Conservation (phyloP, 1,140 invertebrate species). For the Pararge aegeria region DNA sequence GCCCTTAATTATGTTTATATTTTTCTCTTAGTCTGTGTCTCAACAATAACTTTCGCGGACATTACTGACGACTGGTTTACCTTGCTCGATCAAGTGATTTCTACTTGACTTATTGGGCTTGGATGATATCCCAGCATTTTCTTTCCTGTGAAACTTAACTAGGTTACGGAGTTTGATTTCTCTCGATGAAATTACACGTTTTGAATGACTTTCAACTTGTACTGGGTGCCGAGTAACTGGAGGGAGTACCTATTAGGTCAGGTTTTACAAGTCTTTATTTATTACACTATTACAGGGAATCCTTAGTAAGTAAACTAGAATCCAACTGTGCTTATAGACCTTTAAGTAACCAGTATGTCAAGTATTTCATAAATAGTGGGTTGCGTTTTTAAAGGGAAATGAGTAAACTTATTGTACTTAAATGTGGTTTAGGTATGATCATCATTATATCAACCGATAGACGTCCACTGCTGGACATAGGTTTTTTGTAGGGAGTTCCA, state of each 20-base stretch:
- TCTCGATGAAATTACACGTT: constrained; percentile 47
- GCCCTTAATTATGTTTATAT: not conserved
- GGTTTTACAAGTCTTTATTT: not conserved
- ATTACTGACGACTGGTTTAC: constrained; percentile 47
- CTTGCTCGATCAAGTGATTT: constrained; percentile 59
- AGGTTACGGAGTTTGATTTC: constrained; percentile 49
- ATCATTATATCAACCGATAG: too few species aligned
- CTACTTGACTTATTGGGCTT: constrained; percentile 52
- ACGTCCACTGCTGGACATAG: too few species aligned
- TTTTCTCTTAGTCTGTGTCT: not conserved
- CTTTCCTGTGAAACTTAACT: constrained; percentile 65
- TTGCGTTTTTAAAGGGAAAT: too few species aligned
- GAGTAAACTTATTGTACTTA: too few species aligned
- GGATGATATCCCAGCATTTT: constrained; percentile 50
- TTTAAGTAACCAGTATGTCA: too few species aligned
- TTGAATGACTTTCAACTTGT: constrained; percentile 29
- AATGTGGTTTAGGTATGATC: too few species aligned
- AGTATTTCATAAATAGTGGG: too few species aligned
- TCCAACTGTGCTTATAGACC: not conserved
- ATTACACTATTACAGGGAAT: not conserved
- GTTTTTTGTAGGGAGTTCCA: too few species aligned
- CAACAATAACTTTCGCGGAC: constrained; percentile 60
- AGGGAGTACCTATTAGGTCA: not conserved
- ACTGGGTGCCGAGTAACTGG: not conserved
- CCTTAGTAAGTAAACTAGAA: not conserved